A percentile compares a stretch with the other conserved stretches of the same genome.
phyloP scores from a whole-genome alignment of 53 echinoderm and acorn worm genomes.

The Temnopleurus reevesii region DNA sequence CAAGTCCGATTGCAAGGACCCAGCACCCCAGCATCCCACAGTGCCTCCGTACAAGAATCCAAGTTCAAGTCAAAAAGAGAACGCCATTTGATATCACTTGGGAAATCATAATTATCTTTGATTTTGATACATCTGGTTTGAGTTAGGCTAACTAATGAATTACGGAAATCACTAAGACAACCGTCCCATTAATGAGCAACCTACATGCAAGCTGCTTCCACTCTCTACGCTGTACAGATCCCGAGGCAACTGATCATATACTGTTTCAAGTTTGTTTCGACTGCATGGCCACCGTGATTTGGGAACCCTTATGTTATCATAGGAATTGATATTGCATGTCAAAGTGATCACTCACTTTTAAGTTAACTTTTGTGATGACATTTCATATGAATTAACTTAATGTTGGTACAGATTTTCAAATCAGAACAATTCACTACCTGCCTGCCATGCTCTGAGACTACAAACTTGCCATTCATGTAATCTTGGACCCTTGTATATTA shows the following conservation, averaged over 20 bases:
- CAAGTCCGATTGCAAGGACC: background rate
- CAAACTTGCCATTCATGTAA: too few relatives aligned
- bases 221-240: background rate
- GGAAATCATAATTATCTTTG: conserved; percentile 5
- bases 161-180: conserved; percentile 38
- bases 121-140: conserved; percentile 27
- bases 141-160: conserved; percentile 24
- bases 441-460: too few relatives aligned
- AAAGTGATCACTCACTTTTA: background rate
- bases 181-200: background rate
- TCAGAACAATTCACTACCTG: too few relatives aligned
- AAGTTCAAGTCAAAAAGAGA: conserved; percentile 11
- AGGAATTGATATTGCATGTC: background rate
- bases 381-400: too few relatives aligned
- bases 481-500: too few relatives aligned
- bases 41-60: background rate
- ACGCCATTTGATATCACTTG: background rate
- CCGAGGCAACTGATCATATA: background rate
- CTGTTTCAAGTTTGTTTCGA: conserved; percentile 26
- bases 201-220: background rate
- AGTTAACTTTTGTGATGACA: too few relatives aligned
- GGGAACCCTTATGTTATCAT: background rate
- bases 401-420: too few relatives aligned
- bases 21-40: background rate
- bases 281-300: background rate